These are phyloP conservation scores for Melinaea marsaeus DNA, from an alignment of 2,888 invertebrate genomes.

Conservation along the genomic window DNA sequence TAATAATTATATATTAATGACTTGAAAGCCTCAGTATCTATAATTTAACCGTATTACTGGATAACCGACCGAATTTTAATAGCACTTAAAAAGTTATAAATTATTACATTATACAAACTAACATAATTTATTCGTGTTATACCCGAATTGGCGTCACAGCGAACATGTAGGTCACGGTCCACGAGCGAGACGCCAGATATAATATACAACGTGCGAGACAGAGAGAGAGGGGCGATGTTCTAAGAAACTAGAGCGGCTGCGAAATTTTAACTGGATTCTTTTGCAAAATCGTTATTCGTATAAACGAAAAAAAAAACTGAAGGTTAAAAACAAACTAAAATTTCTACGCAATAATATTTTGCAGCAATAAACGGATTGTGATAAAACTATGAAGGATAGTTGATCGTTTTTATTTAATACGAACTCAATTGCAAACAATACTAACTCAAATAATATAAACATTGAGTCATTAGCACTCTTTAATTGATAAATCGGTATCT, in stretches of 20 bases:
- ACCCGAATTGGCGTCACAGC: conserved; percentile 57
- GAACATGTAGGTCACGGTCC: conserved; percentile 65
- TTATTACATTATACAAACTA: background rate
- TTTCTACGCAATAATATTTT: too few species aligned
- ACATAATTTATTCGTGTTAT: conserved; percentile 37
- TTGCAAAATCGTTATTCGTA: conserved; percentile 17
- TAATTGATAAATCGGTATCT: conserved; percentile 20
- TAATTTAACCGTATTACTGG: background rate
- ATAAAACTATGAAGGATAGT: too few species aligned
- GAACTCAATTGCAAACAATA: background rate
- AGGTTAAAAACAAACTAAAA: too few species aligned
- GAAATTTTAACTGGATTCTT: conserved; percentile 22
- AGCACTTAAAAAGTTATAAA: conserved; percentile 6
- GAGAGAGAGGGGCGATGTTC: conserved; percentile 27
- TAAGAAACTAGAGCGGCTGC: conserved; percentile 25
- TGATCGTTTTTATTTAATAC: background rate
- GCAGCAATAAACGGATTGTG: too few species aligned
- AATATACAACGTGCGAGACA: conserved; percentile 32
- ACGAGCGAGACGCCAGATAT: conserved; percentile 22
- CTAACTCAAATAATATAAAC: background rate
- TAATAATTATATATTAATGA: too few species aligned
- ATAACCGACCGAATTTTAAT: background rate
- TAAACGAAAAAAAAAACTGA: background rate
- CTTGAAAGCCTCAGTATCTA: too few species aligned
- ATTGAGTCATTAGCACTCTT: conserved; percentile 18